Percentiles rank a stretch among this genome's conserved stretches.
phyloP scores from a whole-genome alignment of 1,140 invertebrate genomes.

The Apolygus lucorum region DNA sequence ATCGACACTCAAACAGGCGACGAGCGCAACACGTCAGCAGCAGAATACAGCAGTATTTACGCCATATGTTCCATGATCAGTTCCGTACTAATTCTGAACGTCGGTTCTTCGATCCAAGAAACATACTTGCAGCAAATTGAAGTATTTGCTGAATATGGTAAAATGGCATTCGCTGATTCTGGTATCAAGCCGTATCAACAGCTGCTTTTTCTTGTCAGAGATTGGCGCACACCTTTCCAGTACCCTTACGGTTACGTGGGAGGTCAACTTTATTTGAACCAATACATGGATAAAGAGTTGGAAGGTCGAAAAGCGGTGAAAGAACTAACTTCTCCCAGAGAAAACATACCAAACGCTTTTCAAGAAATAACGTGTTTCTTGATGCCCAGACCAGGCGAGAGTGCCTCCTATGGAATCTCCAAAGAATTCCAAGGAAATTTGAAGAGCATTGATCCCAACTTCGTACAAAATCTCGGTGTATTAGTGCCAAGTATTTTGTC shows the following conservation, averaged over 20 bases:
- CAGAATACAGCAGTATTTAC: background rate
- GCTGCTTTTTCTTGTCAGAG: background rate
- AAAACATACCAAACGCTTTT: background rate
- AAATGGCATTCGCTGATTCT: background rate
- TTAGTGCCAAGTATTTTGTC: background rate
- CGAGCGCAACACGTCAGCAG: background rate
- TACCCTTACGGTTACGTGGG: background rate
- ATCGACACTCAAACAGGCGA: background rate
- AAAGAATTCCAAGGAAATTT: background rate
- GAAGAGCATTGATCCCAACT: background rate
- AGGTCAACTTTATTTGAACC: background rate
- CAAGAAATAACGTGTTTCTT: background rate
- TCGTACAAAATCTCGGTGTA: background rate
- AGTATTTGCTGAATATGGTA: background rate
- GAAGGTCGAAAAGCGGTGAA: background rate
- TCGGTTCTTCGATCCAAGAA: background rate
- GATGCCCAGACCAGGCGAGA: background rate
- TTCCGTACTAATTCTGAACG: background rate
- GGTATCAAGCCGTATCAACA: background rate
- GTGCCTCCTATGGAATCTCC: background rate
- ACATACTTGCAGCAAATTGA: background rate
- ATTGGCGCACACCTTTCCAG: background rate
- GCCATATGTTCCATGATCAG: background rate
- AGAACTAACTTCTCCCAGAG: background rate
- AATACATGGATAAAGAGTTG: background rate